phyloP scores from a whole-genome alignment of 2,888 invertebrate genomes.

The Notocelia uddmanniana region DNA sequence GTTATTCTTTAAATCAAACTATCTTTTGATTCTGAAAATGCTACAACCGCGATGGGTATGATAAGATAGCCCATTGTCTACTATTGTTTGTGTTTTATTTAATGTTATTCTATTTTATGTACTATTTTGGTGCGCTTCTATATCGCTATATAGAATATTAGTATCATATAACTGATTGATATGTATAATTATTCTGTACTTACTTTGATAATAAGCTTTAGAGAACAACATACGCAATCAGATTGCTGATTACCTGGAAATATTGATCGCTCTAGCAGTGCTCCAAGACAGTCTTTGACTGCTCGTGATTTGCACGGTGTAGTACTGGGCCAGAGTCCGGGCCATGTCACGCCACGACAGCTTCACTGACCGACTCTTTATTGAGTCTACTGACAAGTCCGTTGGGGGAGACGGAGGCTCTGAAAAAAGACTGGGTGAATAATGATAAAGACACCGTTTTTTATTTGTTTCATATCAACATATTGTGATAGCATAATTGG shows the following conservation, averaged over 20 bases:
- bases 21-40: background rate
- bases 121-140: too few relatives aligned
- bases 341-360: conserved; percentile 79
- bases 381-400: conserved; percentile 77
- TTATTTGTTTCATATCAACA: too few relatives aligned
- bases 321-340: conserved; percentile 75
- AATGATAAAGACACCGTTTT: background rate
- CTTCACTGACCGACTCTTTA: conserved; percentile 76
- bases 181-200: too few relatives aligned
- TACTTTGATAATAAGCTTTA: too few relatives aligned
- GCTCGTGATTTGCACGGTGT: conserved; percentile 73
- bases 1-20: background rate
- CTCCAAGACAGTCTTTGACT: conserved; percentile 75
- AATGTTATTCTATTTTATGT: too few relatives aligned
- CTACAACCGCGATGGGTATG: background rate
- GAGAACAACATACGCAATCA: background rate
- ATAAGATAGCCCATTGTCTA: too few relatives aligned
- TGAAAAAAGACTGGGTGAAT: conserved; percentile 50
- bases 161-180: too few relatives aligned
- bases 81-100: too few relatives aligned
- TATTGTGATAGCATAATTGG: too few relatives aligned
- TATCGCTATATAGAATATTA: too few relatives aligned
- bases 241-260: conserved; percentile 68
- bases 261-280: conserved; percentile 72
- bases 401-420: conserved; percentile 80